Percentiles rank a stretch among this genome's conserved stretches.
Conservation (phyloP, 37 sponge, comb jelly and placozoan species). For the Crambe crambe region DNA sequence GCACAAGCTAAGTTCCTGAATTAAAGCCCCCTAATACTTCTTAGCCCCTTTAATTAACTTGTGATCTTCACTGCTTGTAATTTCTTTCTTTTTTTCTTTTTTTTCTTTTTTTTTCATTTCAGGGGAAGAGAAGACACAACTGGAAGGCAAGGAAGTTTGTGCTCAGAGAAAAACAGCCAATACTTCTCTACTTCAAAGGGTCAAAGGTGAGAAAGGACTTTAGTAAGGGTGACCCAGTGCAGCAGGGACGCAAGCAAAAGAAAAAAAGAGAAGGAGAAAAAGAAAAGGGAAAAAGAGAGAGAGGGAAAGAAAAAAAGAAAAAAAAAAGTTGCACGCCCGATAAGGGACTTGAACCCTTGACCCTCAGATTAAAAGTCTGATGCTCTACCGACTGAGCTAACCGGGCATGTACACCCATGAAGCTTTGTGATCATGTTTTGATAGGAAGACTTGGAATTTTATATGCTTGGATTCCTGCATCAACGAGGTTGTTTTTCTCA, state of each 20-base stretch:
- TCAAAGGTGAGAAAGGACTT: slow-evolving; percentile 52
- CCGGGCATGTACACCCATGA: too few relatives aligned
- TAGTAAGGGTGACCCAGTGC: too few relatives aligned
- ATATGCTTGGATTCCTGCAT: too few relatives aligned
- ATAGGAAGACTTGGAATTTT: too few relatives aligned
- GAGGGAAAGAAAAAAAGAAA: slow-evolving; percentile 17
- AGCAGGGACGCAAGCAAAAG: too few relatives aligned
- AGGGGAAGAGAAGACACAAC: slow-evolving; percentile 34
- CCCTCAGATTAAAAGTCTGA: slow-evolving; percentile 86
- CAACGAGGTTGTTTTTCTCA: too few relatives aligned
- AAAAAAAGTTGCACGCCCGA: slow-evolving; percentile 40
- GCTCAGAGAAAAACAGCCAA: slow-evolving; percentile 35
- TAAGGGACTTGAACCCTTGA: slow-evolving; percentile 83
- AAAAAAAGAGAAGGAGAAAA: not conserved
- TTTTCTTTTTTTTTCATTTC: not conserved
- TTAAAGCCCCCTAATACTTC: too few relatives aligned
- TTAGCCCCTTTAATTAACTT: too few relatives aligned
- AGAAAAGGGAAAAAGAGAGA: not conserved
- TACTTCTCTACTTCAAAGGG: slow-evolving; percentile 45
- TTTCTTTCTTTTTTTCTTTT: too few relatives aligned
- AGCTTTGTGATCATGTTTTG: not conserved
- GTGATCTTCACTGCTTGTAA: too few relatives aligned
- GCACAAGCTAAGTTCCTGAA: too few relatives aligned
- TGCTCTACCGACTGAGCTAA: slow-evolving; percentile 67
- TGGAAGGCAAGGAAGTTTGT: slow-evolving; percentile 77